Conservation (phyloP, 2,113 vertebrate species). For the Sinocyclocheilus rhinocerous region DNA sequence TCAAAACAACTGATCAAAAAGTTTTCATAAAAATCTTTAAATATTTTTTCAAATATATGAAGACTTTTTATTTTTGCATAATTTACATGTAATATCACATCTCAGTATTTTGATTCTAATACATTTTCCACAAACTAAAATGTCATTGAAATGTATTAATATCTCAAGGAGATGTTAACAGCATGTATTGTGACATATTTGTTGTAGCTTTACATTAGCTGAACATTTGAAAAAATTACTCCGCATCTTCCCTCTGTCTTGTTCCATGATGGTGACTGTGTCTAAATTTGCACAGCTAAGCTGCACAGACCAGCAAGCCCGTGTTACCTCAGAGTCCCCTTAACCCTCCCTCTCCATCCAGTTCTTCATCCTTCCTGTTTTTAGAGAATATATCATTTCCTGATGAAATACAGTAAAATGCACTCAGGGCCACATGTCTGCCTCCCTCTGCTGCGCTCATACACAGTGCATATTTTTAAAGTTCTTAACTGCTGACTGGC, state of each 20-base stretch:
- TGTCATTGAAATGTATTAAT: background rate
- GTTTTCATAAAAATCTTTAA: too few species aligned
- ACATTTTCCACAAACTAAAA: background rate
- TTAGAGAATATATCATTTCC: conserved; percentile 47
- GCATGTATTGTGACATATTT: background rate
- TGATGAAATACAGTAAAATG: conserved; percentile 62
- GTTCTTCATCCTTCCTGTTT: conserved; percentile 51
- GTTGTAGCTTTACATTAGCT: background rate
- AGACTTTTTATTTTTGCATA: too few species aligned
- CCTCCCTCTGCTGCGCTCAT: conserved; percentile 40
- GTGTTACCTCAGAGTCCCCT: conserved; percentile 42
- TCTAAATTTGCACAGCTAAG: conserved; percentile 32
- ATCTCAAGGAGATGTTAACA: background rate
- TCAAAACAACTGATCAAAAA: background rate
- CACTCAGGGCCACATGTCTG: conserved; percentile 56
- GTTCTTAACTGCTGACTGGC: conserved; percentile 50
- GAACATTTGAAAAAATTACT: conserved; percentile 29
- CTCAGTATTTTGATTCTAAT: background rate
- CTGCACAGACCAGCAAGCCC: conserved; percentile 18
- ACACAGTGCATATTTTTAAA: conserved; percentile 34
- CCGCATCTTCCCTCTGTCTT: conserved; percentile 25
- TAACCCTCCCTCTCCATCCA: conserved; percentile 4
- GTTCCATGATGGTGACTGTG: background rate
- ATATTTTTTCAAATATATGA: too few species aligned
- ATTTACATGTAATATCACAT: background rate